Base-by-base conservation (phyloP, 23 tunicate genomes). In the Corella eumyota region DNA sequence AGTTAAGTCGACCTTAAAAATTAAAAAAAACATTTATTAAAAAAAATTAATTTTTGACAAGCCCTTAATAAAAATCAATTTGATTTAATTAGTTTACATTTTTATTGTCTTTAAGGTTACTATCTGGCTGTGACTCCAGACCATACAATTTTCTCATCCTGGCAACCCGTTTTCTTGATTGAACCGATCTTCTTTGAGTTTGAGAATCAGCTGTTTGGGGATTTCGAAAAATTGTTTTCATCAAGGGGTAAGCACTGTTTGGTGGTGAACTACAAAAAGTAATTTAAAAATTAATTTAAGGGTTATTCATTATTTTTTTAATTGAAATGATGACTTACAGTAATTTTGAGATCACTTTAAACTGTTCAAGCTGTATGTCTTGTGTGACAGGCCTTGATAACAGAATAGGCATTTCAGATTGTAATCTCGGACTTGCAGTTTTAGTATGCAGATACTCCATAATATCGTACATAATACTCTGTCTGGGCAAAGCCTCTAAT, bases 381-480 rank as follows among this genome's bases (percentile, higher is more conserved):
- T 73, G 96, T 0, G 96, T 88, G 6, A 88, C 72, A 3, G 96
- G 96, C 38, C 96, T 66, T 28, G 88, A 78, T 57, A 88, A 58
- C 60, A 88, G 30, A 13, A 70, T 56, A 11, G 88, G 82, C 88
- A 88, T 72, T 50, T 88, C 77, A 45, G 67, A 48, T 67, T 69
- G 81, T 25, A 88, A 44, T 62, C 96, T 37, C 15, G 78, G 65
- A 36, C 88, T 88, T 3, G 81, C 81, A 21, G 86, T 59, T 68
- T 68, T 79, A 3, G 96, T 78, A 52, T 68, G 73, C 30, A 88
- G 64, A 56, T 88, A 88, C 31, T 73, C 76, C 28, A 88, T 75
- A 19, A 88, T 88, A 51, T 88, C 96, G 44, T 78, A 79, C 88
- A 88, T 79, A 49, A 88, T 88, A 67, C 62, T 74, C 60, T 79